A percentile compares a stretch with the other conserved stretches of the same genome.
Conservation (phyloP, 2,888 invertebrate species). For the Cosmia trapezina region DNA sequence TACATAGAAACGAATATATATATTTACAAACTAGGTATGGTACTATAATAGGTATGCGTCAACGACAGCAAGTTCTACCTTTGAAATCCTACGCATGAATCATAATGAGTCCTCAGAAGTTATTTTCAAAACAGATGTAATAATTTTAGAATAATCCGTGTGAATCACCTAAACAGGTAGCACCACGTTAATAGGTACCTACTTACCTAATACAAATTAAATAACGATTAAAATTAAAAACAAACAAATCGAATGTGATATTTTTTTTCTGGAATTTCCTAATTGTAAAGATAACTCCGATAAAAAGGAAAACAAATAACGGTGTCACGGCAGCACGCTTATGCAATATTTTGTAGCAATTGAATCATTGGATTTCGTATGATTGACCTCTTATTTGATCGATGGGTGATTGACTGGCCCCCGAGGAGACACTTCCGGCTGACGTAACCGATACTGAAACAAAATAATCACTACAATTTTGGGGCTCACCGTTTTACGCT, state of each 20-base stretch:
- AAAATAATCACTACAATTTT: constrained; percentile 36
- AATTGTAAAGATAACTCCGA: constrained; percentile 36
- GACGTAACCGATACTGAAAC: constrained; percentile 79
- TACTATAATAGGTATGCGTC: too few relatives aligned
- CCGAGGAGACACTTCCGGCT: constrained; percentile 84
- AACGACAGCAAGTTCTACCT: constrained; percentile 1
- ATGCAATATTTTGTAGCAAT: constrained; percentile 40
- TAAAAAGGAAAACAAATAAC: constrained; percentile 43
- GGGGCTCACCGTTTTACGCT: constrained; percentile 9
- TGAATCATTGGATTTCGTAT: constrained; percentile 15
- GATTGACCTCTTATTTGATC: constrained; percentile 80
- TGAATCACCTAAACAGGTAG: constrained; percentile 25
- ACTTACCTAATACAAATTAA: background rate
- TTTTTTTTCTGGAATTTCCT: constrained; percentile 29
- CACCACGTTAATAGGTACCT: background rate
- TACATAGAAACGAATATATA: too few relatives aligned
- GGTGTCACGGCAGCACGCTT: constrained; percentile 11
- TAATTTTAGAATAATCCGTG: background rate
- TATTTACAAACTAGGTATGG: too few relatives aligned
- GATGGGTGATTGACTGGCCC: constrained; percentile 84
- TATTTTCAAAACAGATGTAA: constrained; percentile 8
- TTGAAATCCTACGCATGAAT: constrained; percentile 13
- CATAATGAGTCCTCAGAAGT: background rate
- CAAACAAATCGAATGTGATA: constrained; percentile 35
- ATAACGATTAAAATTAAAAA: constrained; percentile 23